Evolutionary conservation across 2,113 vertebrate species (phyloP).

Genomic region (Ibidorhyncha struthersii): DNA sequence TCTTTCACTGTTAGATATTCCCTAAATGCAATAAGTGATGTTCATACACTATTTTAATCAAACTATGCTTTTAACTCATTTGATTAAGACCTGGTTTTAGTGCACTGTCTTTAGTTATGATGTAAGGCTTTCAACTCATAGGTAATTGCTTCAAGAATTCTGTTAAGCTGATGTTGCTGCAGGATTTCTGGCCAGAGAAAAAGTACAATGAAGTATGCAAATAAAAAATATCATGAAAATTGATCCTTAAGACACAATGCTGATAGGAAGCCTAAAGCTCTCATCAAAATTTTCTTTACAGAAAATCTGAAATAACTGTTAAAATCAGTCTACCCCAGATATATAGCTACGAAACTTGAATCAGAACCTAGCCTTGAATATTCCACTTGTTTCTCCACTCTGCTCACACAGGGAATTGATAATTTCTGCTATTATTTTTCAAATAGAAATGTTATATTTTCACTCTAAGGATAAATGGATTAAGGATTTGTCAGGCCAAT

Average conservation of each 20-base stretch:
- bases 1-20: neutral
- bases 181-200: neutral
- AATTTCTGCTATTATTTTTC: constrained; percentile 8
- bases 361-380: neutral
- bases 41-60: neutral
- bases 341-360: neutral
- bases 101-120: neutral
- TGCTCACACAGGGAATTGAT: neutral
- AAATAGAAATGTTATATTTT: constrained; percentile 35
- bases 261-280: neutral
- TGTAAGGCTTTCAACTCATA: neutral
- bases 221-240: neutral
- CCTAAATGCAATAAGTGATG: neutral
- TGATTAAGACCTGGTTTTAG: neutral
- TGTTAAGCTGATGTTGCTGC: neutral
- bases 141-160: neutral
- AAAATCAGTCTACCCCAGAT: neutral
- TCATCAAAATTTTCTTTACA: neutral
- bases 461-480: constrained; percentile 3
- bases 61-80: neutral
- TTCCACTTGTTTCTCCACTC: neutral
- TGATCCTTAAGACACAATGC: neutral
- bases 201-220: neutral
- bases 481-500: constrained; percentile 33
- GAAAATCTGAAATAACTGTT: neutral